Base-by-base conservation (phyloP, 1,140 invertebrate species). In the Nephotettix cincticeps region DNA sequence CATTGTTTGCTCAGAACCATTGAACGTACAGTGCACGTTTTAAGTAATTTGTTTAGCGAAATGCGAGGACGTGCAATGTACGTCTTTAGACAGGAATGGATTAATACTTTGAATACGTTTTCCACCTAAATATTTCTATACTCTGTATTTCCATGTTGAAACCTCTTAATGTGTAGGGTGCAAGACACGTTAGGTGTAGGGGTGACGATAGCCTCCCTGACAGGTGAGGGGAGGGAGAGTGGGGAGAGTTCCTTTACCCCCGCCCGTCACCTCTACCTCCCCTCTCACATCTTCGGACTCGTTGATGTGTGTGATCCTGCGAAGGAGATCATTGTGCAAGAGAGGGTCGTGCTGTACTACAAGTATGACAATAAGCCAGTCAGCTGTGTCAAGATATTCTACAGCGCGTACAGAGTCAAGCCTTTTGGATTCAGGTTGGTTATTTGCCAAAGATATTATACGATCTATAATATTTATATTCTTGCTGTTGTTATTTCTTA, bases 301-400 rank as follows among this genome's bases (percentile, higher is more conserved):
- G 88, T 99, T 19, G 95, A 99, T 74, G 97, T 99, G 69, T 99
- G 98, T 80, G 94, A 98, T 79, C 92, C 95, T 0, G 90, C 91
- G 17, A 98, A 99, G 84, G 92, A 95, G 78, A 89, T 99, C 28
- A 86, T 86, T 6, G 86, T 99, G 0, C 90, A 96, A 80, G 95
- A 98, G 77, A 84, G 97, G 68, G 88, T 99, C 3, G 79, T 99
- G 1, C 75, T 99, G 0, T 99, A 98, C 80, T 99, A 97, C 80
- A 99, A 98, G 80, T 99, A 99, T 75, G 95, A 98, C 74, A 97
- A 97, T 76, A 89, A 91, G 81, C 92, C 95, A 0, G 92, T 98
- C 0, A 98, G 98, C 80, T 99, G 98, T 80, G 93, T 99, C 0
- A 99, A 99, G 82, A 96, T 99, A 75, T 98, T 99, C 76, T 91